Evolutionary conservation across 2,888 invertebrate genomes (phyloP).

Genomic region (Agapetus fuscipes): DNA sequence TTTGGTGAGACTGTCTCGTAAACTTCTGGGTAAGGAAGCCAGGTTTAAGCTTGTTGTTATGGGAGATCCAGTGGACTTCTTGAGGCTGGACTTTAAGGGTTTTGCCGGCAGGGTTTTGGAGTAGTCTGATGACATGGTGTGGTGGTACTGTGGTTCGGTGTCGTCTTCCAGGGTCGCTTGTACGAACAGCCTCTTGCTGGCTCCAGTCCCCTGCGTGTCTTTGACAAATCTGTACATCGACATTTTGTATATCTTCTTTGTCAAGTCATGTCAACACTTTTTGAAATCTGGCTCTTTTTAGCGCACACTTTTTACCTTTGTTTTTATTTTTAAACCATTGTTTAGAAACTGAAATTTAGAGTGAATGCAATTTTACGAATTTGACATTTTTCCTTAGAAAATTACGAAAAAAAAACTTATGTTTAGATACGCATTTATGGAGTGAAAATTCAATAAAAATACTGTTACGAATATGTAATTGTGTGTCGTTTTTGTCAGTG

Average conservation of each 20-base stretch:
- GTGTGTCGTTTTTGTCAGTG: too few relatives aligned
- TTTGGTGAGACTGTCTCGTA: constrained; percentile 42
- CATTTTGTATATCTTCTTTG: constrained; percentile 34
- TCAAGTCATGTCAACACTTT: neutral
- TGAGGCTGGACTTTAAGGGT: constrained; percentile 44
- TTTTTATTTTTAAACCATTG: too few relatives aligned
- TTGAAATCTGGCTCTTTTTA: neutral
- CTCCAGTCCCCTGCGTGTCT: constrained; percentile 37
- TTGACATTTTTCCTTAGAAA: too few relatives aligned
- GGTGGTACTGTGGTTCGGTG: constrained; percentile 32
- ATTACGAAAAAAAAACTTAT: too few relatives aligned
- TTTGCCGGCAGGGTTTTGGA: constrained; percentile 24
- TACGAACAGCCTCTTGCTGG: constrained; percentile 61
- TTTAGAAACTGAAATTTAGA: too few relatives aligned
- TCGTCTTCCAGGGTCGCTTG: constrained; percentile 62
- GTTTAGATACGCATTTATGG: too few relatives aligned
- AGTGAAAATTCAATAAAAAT: too few relatives aligned
- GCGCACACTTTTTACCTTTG: neutral
- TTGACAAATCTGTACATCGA: constrained; percentile 76
- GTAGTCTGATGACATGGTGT: constrained; percentile 1
- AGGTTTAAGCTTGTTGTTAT: constrained; percentile 52
- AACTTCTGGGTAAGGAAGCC: constrained; percentile 46
- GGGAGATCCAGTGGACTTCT: constrained; percentile 49
- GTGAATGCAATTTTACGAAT: too few relatives aligned
- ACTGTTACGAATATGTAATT: too few relatives aligned